phyloP scores from a whole-genome alignment of 2,888 invertebrate species.

The Phrixothrix hirtus region DNA sequence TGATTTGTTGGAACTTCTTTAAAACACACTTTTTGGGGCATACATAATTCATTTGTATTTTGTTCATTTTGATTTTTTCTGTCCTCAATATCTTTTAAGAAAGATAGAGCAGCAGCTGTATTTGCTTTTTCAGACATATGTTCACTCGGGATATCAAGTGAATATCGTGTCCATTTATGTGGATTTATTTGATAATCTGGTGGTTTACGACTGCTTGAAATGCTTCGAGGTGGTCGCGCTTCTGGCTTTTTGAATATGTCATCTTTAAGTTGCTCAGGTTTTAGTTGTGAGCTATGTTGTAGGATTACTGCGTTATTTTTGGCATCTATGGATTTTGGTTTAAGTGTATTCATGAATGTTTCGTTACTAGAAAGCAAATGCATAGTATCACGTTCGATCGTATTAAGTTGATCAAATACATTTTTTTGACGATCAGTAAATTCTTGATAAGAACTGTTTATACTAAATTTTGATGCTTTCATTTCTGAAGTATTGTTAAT shows the following conservation, averaged over 20 bases:
- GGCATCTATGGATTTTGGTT: constrained; percentile 46
- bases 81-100: constrained; percentile 70
- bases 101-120: constrained; percentile 75
- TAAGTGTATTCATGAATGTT: constrained; percentile 36
- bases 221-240: constrained; percentile 59
- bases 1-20: constrained; percentile 40
- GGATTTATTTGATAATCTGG: constrained; percentile 72
- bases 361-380: constrained; percentile 26
- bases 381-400: constrained; percentile 34
- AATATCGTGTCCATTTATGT: constrained; percentile 81
- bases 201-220: constrained; percentile 59
- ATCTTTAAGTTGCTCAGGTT: constrained; percentile 69
- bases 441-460: constrained; percentile 43
- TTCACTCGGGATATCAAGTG: constrained; percentile 72
- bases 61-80: constrained; percentile 48
- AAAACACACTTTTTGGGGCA: constrained; percentile 44
- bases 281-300: constrained; percentile 54
- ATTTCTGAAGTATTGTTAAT: constrained; percentile 4
- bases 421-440: constrained; percentile 67
- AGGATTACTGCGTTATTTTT: constrained; percentile 46
- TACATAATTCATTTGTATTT: constrained; percentile 17
- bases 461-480: constrained; percentile 14
- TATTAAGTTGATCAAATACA: constrained; percentile 69
- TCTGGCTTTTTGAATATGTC: constrained; percentile 80
- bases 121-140: constrained; percentile 82